phyloP scores from a whole-genome alignment of 92 coral and sea anemone species.

The Porites evermanni region DNA sequence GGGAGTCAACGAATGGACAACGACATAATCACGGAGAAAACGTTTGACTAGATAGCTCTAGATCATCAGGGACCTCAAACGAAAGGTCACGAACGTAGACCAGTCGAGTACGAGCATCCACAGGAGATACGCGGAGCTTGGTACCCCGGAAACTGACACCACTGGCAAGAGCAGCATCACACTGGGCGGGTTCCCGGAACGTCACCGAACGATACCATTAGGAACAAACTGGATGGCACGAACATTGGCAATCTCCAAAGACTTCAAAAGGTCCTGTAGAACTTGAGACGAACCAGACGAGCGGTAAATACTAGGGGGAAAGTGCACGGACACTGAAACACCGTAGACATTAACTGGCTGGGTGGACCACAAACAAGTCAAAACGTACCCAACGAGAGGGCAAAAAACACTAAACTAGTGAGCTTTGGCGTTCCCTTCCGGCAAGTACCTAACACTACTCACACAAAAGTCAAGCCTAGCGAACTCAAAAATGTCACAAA shows the following conservation, averaged over 20 bases:
- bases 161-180: neutral
- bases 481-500: too few relatives aligned
- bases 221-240: neutral
- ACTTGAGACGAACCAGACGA: neutral
- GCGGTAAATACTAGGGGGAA: neutral
- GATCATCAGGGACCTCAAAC: neutral
- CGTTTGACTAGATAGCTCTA: neutral
- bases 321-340: neutral
- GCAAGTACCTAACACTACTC: too few relatives aligned
- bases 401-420: too few relatives aligned
- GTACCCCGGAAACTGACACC: neutral
- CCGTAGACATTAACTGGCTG: neutral
- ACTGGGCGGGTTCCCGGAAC: neutral
- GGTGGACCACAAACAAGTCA: too few relatives aligned
- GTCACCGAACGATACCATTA: neutral
- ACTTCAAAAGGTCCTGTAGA: neutral
- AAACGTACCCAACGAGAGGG: too few relatives aligned
- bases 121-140: neutral
- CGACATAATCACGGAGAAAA: neutral
- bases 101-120: neutral
- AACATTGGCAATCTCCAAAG: neutral
- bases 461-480: too few relatives aligned
- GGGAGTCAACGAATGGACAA: neutral
- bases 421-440: too few relatives aligned
- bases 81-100: neutral